Evolutionary conservation across 2,113 vertebrate species (phyloP).

Genomic region (Chrysochloris asiatica): DNA sequence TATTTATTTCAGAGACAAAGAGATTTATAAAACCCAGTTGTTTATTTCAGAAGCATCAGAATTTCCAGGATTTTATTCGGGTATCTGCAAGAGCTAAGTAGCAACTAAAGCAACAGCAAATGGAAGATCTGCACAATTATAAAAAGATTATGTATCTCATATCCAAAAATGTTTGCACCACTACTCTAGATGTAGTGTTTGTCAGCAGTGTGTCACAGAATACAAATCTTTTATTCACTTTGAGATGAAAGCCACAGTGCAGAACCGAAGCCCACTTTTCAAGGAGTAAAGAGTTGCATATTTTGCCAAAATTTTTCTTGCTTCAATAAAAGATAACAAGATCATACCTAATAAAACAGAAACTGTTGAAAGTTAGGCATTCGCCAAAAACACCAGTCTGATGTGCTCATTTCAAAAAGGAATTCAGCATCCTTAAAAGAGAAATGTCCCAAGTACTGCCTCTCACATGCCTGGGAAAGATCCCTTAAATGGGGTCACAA

Average conservation of each 20-base stretch:
- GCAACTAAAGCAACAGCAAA: constrained; percentile 47
- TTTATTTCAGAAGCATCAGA: constrained; percentile 22
- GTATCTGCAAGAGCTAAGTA: neutral
- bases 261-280: constrained; percentile 8
- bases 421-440: constrained; percentile 20
- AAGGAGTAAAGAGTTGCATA: neutral
- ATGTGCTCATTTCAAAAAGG: constrained; percentile 40
- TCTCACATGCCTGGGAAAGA: neutral
- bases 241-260: constrained; percentile 53
- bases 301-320: constrained; percentile 59
- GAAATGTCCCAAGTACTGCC: constrained; percentile 7
- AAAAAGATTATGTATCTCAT: neutral
- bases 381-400: constrained; percentile 49
- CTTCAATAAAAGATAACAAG: constrained; percentile 55
- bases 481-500: neutral
- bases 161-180: constrained; percentile 12
- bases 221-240: constrained; percentile 50
- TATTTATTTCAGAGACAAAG: neutral
- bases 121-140: neutral
- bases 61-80: neutral
- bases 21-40: neutral
- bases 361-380: constrained; percentile 65
- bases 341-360: constrained; percentile 63
- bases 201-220: constrained; percentile 25
- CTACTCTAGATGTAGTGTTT: constrained; percentile 31